Evolutionary conservation across 2,888 invertebrate species (phyloP).

Genomic region (Napeogenes sylphis): DNA sequence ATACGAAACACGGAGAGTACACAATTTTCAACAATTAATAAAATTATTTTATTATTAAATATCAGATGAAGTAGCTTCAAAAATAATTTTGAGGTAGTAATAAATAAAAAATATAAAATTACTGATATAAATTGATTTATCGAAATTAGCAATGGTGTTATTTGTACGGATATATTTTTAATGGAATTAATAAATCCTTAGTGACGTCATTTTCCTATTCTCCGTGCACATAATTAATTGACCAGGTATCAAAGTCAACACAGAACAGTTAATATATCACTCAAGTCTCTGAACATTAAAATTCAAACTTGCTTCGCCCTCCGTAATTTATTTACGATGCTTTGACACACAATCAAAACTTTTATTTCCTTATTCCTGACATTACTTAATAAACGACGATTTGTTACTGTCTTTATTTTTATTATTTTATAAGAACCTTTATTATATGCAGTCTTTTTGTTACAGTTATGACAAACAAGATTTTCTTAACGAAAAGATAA

Average conservation of each 20-base stretch:
- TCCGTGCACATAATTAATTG: slow-evolving; percentile 13
- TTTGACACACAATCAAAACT: slow-evolving; percentile 52
- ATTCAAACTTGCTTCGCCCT: slow-evolving; percentile 31
- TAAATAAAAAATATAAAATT: too few relatives aligned
- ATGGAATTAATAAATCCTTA: too few relatives aligned
- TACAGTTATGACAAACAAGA: not conserved
- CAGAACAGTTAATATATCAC: slow-evolving; percentile 50
- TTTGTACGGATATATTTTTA: too few relatives aligned
- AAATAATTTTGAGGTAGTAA: too few relatives aligned
- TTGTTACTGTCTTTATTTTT: not conserved
- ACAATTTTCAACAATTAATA: too few relatives aligned
- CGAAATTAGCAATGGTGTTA: too few relatives aligned
- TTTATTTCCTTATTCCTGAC: slow-evolving; percentile 37
- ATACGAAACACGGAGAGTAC: too few relatives aligned
- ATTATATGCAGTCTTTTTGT: not conserved
- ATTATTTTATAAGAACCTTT: not conserved
- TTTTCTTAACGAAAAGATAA: not conserved
- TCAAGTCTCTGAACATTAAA: slow-evolving; percentile 34
- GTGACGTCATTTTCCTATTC: not conserved
- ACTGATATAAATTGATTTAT: too few relatives aligned
- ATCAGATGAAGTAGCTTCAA: too few relatives aligned
- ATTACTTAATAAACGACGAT: slow-evolving; percentile 5
- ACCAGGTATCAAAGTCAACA: slow-evolving; percentile 29
- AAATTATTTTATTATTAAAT: too few relatives aligned
- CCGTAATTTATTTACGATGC: slow-evolving; percentile 55